These are phyloP conservation scores for Branchellion lobata DNA, from an alignment of 2,888 invertebrate genomes.

Conservation along the genomic window DNA sequence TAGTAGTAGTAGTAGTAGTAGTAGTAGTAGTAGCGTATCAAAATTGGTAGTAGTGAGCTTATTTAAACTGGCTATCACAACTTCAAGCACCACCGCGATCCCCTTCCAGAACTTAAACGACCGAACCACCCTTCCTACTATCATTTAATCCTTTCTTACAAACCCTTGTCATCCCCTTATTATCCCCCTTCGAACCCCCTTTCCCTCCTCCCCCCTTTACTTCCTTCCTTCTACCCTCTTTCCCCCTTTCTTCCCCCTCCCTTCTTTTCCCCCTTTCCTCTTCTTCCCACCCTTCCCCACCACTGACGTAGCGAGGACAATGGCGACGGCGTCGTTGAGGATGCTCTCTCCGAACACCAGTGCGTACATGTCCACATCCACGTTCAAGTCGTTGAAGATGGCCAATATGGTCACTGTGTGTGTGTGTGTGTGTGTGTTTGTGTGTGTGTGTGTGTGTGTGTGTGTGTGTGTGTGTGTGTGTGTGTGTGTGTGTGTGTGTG, in stretches of 20 bases:
- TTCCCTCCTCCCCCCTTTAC: too few relatives aligned
- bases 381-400: constrained; percentile 92
- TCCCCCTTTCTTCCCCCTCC: too few relatives aligned
- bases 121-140: too few relatives aligned
- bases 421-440: neutral
- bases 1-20: constrained; percentile 9
- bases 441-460: constrained; percentile 51
- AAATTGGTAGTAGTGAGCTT: constrained; percentile 16
- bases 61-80: too few relatives aligned
- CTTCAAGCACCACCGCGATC: too few relatives aligned
- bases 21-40: constrained; percentile 23
- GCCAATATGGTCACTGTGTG: constrained; percentile 82
- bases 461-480: constrained; percentile 51
- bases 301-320: constrained; percentile 88
- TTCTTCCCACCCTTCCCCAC: too few relatives aligned
- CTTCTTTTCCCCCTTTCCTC: too few relatives aligned
- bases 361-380: constrained; percentile 95
- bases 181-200: too few relatives aligned
- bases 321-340: constrained; percentile 95
- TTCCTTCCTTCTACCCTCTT: too few relatives aligned
- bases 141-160: too few relatives aligned
- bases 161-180: too few relatives aligned
- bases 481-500: constrained; percentile 51
- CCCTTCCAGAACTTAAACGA: too few relatives aligned
- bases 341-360: constrained; percentile 98